phyloP scores from a whole-genome alignment of 2,797 vertebrate species.

The Chrysocyon brachyurus region DNA sequence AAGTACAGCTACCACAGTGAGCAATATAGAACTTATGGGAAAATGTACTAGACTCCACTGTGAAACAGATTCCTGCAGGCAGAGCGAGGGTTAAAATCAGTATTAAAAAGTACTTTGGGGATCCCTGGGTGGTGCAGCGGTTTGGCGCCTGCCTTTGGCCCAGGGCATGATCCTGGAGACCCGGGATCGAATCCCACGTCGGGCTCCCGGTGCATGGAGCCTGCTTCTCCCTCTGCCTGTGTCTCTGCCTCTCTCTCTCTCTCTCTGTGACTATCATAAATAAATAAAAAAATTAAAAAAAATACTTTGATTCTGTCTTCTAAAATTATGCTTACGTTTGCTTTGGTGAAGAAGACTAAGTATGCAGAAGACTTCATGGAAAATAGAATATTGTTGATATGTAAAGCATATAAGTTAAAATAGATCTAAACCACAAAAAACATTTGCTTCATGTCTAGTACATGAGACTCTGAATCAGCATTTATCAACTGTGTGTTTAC shows the following conservation, averaged over 20 bases:
- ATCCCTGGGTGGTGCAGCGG: too few relatives aligned
- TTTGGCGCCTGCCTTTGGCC: too few relatives aligned
- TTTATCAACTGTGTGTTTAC: conserved; percentile 35
- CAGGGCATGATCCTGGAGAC: too few relatives aligned
- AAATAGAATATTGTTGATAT: not conserved
- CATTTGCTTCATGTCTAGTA: not conserved
- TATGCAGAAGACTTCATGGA: conserved; percentile 19
- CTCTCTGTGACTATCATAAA: too few relatives aligned
- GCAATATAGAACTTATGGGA: not conserved
- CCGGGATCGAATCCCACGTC: too few relatives aligned
- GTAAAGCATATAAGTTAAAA: not conserved
- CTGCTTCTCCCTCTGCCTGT: too few relatives aligned
- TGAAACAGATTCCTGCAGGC: not conserved
- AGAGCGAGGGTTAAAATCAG: not conserved
- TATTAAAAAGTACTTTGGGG: not conserved
- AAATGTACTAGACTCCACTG: not conserved
- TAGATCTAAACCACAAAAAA: conserved; percentile 19
- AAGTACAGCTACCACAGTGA: not conserved
- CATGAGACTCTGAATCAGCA: not conserved
- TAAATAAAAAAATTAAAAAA: too few relatives aligned
- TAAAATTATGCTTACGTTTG: conserved; percentile 14
- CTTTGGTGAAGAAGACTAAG: not conserved
- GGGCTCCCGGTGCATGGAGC: too few relatives aligned
- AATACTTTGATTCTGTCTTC: not conserved
- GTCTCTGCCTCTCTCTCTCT: too few relatives aligned